Evolutionary conservation across 2,888 invertebrate genomes (phyloP), one percentile per base, ranked within the genome.

Genomic region (Pseudococcus longispinus): DNA sequence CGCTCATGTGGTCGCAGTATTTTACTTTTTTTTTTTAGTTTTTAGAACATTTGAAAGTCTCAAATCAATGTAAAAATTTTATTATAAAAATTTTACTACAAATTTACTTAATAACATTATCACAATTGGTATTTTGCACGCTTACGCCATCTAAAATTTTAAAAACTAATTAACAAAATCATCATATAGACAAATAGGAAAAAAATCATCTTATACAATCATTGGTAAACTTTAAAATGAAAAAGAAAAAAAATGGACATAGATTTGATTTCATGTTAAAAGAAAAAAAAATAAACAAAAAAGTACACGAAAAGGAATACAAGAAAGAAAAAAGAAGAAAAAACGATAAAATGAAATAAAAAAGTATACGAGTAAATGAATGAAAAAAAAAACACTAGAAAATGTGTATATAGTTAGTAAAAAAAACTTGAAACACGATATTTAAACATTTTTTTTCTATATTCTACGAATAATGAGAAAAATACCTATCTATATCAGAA

Each of bases 71-170:
- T 42, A 80, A 80, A 80, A 80, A 80, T 80, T 80, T 80, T 80
- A 80, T 80, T 80, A 37, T 80, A 80, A 80, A 74, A 80, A 80
- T 37, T 80, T 84, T 84, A 32, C 84, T 84, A 84, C 60, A 84
- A 84, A 84, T 84, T 60, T 60, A 84, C 51, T 84, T 26, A 84
- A 37, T 37, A 51, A 55, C 46, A 83, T 84, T 83, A 84, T 84
- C 84, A 84, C 84, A 84, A 84, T 55, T 84, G 84, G 55, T 60
- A 84, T 37, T 32, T 60, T 51, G 29, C 29, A 83, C 46, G 46
- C 82, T 46, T 51, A 83, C 42, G 42, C 42, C 23, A 83, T 51
- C 51, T 83, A 55, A 83, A 51, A 83, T 83, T 82, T 83, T 83
- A 83, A 55, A 60, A 83, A 83, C 55, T 55, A 83, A 83, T 55